Base-by-base conservation (phyloP, 2,888 invertebrate species). In the Laothoe populi region DNA sequence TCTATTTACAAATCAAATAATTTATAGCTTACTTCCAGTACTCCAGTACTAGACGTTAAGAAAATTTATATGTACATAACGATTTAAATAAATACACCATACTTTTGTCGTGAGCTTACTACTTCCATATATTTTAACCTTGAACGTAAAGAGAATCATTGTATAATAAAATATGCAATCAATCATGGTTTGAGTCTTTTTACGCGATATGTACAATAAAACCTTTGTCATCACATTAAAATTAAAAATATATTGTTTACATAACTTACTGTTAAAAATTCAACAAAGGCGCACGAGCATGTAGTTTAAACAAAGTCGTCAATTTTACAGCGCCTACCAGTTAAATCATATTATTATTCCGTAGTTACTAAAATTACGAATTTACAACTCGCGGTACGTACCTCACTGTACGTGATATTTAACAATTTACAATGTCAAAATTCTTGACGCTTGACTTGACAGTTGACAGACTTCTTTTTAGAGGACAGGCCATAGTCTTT, bases 331-430 rank as follows among this genome's bases (percentile, higher is more conserved):
- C 64, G 71, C 68, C 71, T 70, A 67, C 71, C 70, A 67, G 66
- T 48, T 70, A 70, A 63, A 61, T 69, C 70, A 73, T 67, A 66
- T 58, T 67, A 61, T 64, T 64, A 75, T 79, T 75, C 78, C 78
- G 82, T 83, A 79, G 64, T 70, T 70, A 69, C 21, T 74, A 61
- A 4, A 49, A 53, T 31, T 61, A 42, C 0, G 10, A 42, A 53
- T 21, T 61, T 26, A 26, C 26, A 13, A 26, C 24, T 24, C 19
- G 44, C 19, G 19, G 10, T 1, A 8, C 38, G 5, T 13, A 44
- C 5, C 38, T 16, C 23, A 40, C n/a, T n/a, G n/a, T n/a, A n/a
- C n/a, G n/a, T n/a, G n/a, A n/a, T n/a, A n/a, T n/a, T n/a, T n/a
- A n/a, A n/a, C n/a, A n/a, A n/a, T n/a, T n/a, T n/a, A n/a, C n/a